These are phyloP conservation scores for Pocillopora meandrina DNA, from an alignment of 92 coral and sea anemone species.

Conservation along the genomic window DNA sequence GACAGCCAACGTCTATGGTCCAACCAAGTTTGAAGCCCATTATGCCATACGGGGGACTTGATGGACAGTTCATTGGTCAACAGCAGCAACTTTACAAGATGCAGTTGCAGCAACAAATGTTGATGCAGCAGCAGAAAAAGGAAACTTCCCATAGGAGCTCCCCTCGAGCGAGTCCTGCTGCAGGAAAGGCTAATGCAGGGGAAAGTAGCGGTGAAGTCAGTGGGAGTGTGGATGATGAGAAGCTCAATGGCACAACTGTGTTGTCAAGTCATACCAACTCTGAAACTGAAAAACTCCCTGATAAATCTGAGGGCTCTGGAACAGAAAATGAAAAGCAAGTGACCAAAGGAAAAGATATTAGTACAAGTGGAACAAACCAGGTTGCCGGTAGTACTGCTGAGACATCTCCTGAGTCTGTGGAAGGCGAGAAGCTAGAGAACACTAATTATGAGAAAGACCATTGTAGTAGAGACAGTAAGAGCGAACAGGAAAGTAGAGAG, in stretches of 20 bases:
- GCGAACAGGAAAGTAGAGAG: neutral
- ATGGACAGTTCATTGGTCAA: slow-evolving; percentile 78
- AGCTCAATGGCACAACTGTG: neutral
- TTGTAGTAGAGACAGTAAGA: neutral
- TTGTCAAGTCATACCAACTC: neutral
- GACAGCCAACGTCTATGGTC: slow-evolving; percentile 74
- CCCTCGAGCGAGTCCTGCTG: slow-evolving; percentile 37
- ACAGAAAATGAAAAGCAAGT: neutral
- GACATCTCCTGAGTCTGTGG: neutral
- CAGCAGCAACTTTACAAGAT: slow-evolving; percentile 80
- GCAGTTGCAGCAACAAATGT: slow-evolving; percentile 83
- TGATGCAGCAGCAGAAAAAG: slow-evolving; percentile 81
- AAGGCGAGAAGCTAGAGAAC: neutral
- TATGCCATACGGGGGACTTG: slow-evolving; percentile 70
- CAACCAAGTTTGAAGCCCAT: slow-evolving; percentile 57
- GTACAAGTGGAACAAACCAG: neutral
- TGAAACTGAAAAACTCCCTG: neutral
- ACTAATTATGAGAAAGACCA: neutral
- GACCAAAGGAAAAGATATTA: neutral
- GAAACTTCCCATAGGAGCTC: slow-evolving; percentile 56
- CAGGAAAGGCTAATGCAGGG: slow-evolving; percentile 22
- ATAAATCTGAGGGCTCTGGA: neutral
- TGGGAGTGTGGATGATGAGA: slow-evolving; percentile 11
- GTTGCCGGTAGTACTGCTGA: neutral
- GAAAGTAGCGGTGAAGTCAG: slow-evolving; percentile 6